These are phyloP conservation scores for Spialia ferax DNA, from an alignment of 2,888 invertebrate genomes.

Conservation along the genomic window DNA sequence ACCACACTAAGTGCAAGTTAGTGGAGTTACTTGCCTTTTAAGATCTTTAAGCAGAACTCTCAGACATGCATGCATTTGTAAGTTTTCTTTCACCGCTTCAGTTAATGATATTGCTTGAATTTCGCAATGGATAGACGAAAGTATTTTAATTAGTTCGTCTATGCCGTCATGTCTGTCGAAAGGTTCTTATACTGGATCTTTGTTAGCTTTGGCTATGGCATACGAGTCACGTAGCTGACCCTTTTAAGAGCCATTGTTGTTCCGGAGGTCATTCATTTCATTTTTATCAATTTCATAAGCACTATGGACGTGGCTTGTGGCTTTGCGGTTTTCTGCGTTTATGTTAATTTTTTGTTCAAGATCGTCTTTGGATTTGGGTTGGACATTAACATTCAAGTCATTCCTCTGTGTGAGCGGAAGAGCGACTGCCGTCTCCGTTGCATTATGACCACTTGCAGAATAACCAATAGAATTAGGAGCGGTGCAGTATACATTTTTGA, in stretches of 20 bases:
- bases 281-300: slow-evolving; percentile 44
- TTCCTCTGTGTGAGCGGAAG: slow-evolving; percentile 3
- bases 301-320: slow-evolving; percentile 42
- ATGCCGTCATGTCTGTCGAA: slow-evolving; percentile 29
- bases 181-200: slow-evolving; percentile 20
- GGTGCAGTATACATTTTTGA: too few relatives aligned
- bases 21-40: too few relatives aligned
- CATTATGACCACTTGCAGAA: neutral
- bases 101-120: too few relatives aligned
- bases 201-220: slow-evolving; percentile 33
- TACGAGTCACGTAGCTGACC: slow-evolving; percentile 36
- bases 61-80: too few relatives aligned
- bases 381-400: slow-evolving; percentile 24
- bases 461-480: too few relatives aligned
- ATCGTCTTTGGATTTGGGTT: slow-evolving; percentile 35
- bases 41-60: too few relatives aligned
- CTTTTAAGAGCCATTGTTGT: slow-evolving; percentile 21
- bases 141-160: too few relatives aligned
- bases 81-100: too few relatives aligned
- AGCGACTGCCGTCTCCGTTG: neutral
- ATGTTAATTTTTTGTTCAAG: slow-evolving; percentile 40
- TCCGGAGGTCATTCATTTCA: slow-evolving; percentile 33
- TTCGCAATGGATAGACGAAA: too few relatives aligned
- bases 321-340: slow-evolving; percentile 42
- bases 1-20: too few relatives aligned